Conservation (phyloP, 2,888 invertebrate genomes). For the Phorcus lineatus region DNA sequence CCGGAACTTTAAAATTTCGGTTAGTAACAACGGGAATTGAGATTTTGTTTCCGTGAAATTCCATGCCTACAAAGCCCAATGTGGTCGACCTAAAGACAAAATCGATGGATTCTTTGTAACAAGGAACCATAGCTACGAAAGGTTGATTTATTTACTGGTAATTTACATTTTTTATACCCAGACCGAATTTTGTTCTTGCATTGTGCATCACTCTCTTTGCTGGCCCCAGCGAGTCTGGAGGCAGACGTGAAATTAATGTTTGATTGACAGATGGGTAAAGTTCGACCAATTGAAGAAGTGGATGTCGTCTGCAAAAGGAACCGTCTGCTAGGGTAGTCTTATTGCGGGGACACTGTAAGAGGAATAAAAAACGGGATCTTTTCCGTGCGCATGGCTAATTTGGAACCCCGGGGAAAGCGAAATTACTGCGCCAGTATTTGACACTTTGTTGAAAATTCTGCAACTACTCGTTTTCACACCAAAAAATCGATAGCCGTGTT, state of each 20-base stretch:
- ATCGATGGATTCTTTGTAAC: too few species aligned
- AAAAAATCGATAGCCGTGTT: background rate
- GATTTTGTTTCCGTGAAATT: too few species aligned
- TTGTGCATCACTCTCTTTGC: background rate
- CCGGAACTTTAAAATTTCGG: too few species aligned
- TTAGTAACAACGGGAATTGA: too few species aligned
- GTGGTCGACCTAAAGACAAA: too few species aligned
- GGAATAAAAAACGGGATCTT: background rate
- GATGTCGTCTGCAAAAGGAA: background rate
- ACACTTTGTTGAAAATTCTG: slow-evolving; percentile 5
- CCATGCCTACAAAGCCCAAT: too few species aligned
- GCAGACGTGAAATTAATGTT: slow-evolving; percentile 1
- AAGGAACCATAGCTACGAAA: background rate
- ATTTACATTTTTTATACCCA: background rate
- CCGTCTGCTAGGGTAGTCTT: background rate
- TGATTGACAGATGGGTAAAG: background rate
- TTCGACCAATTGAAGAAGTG: background rate
- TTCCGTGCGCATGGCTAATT: background rate
- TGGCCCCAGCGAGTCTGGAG: background rate
- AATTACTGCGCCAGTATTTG: background rate
- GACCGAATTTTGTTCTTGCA: background rate
- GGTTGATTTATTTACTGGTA: background rate
- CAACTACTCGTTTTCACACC: background rate
- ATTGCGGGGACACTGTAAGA: background rate
- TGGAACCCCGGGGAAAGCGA: background rate